Percentiles rank a stretch among this genome's conserved stretches.
These are phyloP conservation scores for Neuroscelio doddi DNA, from an alignment of 2,888 invertebrate species.

Conservation along the genomic window DNA sequence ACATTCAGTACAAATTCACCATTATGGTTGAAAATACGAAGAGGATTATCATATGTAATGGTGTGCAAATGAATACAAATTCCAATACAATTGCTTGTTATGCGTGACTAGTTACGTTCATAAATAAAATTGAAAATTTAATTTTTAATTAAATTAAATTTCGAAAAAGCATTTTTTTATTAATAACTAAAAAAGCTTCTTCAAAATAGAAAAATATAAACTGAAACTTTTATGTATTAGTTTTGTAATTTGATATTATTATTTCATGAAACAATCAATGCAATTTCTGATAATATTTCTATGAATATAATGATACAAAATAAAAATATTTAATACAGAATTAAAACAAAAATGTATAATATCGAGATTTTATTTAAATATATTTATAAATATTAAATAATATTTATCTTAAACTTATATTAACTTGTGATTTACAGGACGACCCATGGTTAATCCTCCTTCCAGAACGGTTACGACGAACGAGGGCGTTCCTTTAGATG, in stretches of 20 bases:
- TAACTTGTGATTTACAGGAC: constrained; percentile 75
- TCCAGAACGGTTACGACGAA: constrained; percentile 80
- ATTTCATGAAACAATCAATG: constrained; percentile 8
- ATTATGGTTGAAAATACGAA: no score
- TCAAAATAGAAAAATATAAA: constrained; percentile 3
- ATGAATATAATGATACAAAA: constrained; percentile 9
- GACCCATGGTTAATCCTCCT: constrained; percentile 79
- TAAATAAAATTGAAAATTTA: no score
- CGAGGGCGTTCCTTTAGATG: constrained; percentile 79
- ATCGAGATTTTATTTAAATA: no score
- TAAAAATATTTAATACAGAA: not conserved
- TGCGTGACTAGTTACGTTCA: no score
- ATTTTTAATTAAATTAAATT: no score
- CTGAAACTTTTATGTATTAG: constrained; percentile 7
- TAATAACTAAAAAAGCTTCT: not conserved
- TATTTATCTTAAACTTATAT: no score
- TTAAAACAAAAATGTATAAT: not conserved
- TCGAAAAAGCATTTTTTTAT: not conserved
- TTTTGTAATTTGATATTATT: constrained; percentile 12
- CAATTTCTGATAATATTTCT: constrained; percentile 19
- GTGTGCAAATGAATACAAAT: no score
- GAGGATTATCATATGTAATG: no score
- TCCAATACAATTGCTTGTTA: no score
- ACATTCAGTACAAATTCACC: no score
- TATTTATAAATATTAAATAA: no score